Evolutionary conservation across 1,140 invertebrate genomes (phyloP), one percentile per base, ranked within the genome.

Genomic region (Lucilia cuprina): DNA sequence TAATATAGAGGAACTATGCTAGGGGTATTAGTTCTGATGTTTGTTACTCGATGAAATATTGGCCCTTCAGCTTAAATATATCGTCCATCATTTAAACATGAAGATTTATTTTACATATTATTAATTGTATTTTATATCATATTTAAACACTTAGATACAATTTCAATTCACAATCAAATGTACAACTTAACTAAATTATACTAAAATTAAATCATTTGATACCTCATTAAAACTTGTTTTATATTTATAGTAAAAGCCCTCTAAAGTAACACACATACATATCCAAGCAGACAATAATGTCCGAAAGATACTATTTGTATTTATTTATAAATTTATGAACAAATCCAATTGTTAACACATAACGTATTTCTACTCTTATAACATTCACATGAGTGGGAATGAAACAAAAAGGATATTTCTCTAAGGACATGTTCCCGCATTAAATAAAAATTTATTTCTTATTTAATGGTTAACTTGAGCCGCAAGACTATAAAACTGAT

Each of bases 401-500:
- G 25, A 30, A 3, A 70, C 7, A 21, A 70, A 70, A 70, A 25
- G 75, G 75, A 34, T 50, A 70, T 55, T 84, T 50, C 83, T 55
- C 60, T 14, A 80, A 75, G 83, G 60, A 35, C 77, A 41, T 75
- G 75, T 35, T 25, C 83, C 83, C 75, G 55, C 50, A 84, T 84
- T 84, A 75, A 74, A 84, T 84, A 78, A 80, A 80, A 84, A 78
- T 84, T 80, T 78, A 78, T 78, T 84, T 75, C 77, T 84, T 78
- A 55, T 84, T 84, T 80, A 50, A 65, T 84, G 74, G 77, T 84
- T 80, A 41, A 75, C 25, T 75, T 74, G 30, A 65, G 75, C 55
- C 83, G n/a, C 50, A 80, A 34, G 83, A 21, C 75, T 60, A 84
- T 84, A 84, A 84, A 84, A 84, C 83, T 84, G 75, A 84, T 84